These are phyloP conservation scores for Eriosoma lanigerum DNA, from an alignment of 1,140 invertebrate species.

Conservation along the genomic window DNA sequence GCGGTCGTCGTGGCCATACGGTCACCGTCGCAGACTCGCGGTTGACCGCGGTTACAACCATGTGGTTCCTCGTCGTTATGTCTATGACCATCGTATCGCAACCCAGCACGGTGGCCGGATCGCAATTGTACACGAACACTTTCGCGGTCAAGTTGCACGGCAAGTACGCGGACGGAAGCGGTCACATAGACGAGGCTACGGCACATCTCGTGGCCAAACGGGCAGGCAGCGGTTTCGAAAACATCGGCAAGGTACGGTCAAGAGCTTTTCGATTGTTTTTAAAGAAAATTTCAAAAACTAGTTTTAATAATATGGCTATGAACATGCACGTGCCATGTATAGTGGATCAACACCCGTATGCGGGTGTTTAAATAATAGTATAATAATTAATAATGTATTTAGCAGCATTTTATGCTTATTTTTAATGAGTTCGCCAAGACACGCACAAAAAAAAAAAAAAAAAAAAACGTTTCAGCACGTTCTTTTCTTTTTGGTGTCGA, in stretches of 20 bases:
- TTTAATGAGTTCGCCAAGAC: background rate
- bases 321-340: background rate
- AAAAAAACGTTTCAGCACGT: too few relatives aligned
- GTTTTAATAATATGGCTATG: background rate
- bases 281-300: background rate
- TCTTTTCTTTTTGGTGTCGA: too few relatives aligned
- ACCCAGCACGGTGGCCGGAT: background rate
- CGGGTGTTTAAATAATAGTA: too few relatives aligned
- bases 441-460: too few relatives aligned
- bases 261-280: too few relatives aligned
- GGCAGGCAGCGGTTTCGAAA: conserved; percentile 20
- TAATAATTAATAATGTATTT: background rate
- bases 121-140: conserved; percentile 31
- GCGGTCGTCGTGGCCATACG: background rate
- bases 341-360: background rate
- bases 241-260: conserved; percentile 36
- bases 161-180: background rate
- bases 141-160: conserved; percentile 23
- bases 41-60: too few relatives aligned
- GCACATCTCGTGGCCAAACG: conserved; percentile 26
- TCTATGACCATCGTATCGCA: too few relatives aligned
- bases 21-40: background rate
- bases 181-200: background rate
- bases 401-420: background rate
- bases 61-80: background rate